phyloP scores from a whole-genome alignment of 2,797 vertebrate genomes.

The Mormyrops boulengeri region DNA sequence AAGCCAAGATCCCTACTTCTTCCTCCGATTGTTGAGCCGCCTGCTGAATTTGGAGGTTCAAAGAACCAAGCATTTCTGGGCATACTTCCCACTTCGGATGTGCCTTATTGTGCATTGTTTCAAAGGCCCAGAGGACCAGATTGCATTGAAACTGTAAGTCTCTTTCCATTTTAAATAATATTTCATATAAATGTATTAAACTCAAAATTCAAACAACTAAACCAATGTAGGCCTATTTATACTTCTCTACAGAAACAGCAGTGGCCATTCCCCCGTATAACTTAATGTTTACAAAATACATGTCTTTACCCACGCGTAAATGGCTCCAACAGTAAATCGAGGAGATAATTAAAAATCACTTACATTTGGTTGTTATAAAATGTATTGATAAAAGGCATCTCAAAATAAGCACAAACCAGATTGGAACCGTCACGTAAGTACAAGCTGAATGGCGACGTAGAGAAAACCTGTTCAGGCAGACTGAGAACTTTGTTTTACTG shows the following conservation, averaged over 20 bases:
- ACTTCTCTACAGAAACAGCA: background rate
- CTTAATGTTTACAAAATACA: background rate
- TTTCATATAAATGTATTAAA: background rate
- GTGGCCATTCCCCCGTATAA: background rate
- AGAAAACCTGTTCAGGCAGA: background rate
- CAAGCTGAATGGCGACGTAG: background rate
- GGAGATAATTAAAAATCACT: background rate
- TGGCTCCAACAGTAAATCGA: background rate
- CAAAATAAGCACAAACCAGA: background rate
- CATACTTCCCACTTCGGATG: background rate
- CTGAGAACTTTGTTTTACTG: background rate
- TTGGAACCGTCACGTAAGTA: background rate
- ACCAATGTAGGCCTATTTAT: background rate
- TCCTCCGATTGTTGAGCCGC: background rate
- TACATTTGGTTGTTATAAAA: background rate
- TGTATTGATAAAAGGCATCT: background rate
- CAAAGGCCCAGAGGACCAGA: background rate
- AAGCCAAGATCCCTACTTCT: background rate
- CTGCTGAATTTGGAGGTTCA: background rate
- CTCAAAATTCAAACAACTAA: background rate
- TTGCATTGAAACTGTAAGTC: background rate
- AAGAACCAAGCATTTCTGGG: background rate
- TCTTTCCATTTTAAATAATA: background rate
- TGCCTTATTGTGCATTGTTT: slow-evolving; percentile 4
- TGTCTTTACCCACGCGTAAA: background rate